These are phyloP conservation scores for Pandemis cinnamomeana DNA, from an alignment of 2,888 invertebrate genomes.

Conservation along the genomic window DNA sequence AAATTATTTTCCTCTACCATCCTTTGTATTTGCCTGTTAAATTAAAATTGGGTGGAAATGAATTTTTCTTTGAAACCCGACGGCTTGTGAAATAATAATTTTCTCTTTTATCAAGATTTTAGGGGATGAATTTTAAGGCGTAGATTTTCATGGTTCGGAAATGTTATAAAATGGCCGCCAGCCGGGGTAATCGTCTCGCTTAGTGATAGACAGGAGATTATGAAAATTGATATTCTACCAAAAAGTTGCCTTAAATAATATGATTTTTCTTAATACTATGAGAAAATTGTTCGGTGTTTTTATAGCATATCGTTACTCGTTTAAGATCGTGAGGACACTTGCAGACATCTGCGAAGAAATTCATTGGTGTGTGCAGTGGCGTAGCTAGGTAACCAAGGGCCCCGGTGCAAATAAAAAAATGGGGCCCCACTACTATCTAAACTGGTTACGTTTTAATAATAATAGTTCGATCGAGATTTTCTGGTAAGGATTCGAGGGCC, in stretches of 20 bases:
- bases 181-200: neutral
- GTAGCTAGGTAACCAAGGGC: no score
- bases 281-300: no score
- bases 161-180: neutral
- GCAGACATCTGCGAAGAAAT: no score
- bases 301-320: no score
- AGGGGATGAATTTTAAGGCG: neutral
- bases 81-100: constrained; percentile 39
- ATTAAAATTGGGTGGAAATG: constrained; percentile 55
- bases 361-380: no score
- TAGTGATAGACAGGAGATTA: neutral
- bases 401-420: no score
- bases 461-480: no score
- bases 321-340: no score
- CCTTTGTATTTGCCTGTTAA: constrained; percentile 54
- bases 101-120: constrained; percentile 14
- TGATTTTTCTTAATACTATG: neutral
- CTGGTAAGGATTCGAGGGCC: no score
- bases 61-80: constrained; percentile 30
- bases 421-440: no score
- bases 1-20: constrained; percentile 51
- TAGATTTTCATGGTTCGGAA: neutral
- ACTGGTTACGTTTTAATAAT: no score
- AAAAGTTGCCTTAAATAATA: neutral
- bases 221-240: neutral